Base-by-base conservation (phyloP, 2,797 vertebrate genomes). In the Myripristis jacobus region DNA sequence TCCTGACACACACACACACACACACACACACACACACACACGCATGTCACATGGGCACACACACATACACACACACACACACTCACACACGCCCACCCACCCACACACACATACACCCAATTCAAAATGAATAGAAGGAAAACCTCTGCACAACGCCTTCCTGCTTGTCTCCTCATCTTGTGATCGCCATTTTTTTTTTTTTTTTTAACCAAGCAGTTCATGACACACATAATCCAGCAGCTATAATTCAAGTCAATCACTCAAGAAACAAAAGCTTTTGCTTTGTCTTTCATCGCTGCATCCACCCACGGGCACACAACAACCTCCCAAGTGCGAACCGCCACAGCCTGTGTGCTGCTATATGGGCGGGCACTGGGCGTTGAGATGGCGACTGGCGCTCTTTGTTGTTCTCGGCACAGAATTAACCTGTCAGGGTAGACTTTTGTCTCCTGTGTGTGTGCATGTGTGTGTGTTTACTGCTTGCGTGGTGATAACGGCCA, bases 201-300 rank as follows among this genome's bases (percentile, higher is more conserved):
- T 15, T n/a, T n/a, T n/a, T n/a, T n/a, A n/a, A n/a, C 36, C 44
- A 11, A 76, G 64, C 60, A 47, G 65, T 69, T 63, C 65, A 74
- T 58, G 69, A 68, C 79, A 82, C 63, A 58, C 31, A 1, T 55
- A 66, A 34, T 74, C 58, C 44, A 52, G 65, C 50, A 27, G 48
- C 64, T 67, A 41, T 59, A 79, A 77, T 66, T 83, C 62, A 65
- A 31, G 25, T 55, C 18, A 50, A 64, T 80, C 81, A 82, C 68
- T 16, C 44, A 3, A n/a, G 19, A 79, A 73, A 86, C 79, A 90
- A 92, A 83, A 79, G 76, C 63, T 66, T 80, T 61, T 47, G 27
- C 64, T 84, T 78, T 80, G 75, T 75, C 82, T 85, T 79, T 89
- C 64, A 75, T 53, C 16, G 4, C 1, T 16, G 48, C 44, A 73